Evolutionary conservation across 2,797 vertebrate genomes (phyloP), one percentile per base, ranked within the genome.

Genomic region (Erethizon dorsatum): DNA sequence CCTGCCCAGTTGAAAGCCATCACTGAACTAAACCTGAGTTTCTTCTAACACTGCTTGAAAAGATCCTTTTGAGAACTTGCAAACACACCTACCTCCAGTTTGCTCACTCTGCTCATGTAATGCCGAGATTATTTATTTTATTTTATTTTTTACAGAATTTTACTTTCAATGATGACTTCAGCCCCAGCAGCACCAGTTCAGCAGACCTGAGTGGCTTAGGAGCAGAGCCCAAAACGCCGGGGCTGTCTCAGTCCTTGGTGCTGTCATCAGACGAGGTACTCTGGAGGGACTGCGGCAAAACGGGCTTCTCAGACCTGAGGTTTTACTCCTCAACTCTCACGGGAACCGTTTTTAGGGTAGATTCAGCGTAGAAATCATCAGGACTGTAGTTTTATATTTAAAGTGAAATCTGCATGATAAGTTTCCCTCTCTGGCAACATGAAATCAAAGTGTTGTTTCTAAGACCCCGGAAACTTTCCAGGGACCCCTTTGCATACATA

Each of bases 131-230:
- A 17, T 96, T 98, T 97, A 90, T 98, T 97, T 88, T 71, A 11
- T 71, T 47, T 75, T 73, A 96, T 97, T 97, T 91, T 98, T 97
- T 89, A 54, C 98, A 99, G 99, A 99, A 98, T 92, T 99, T 99
- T 33, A 93, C 98, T 4, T 97, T 99, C 97, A 99, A 98, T 0
- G 99, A 99, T 61, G 99, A 99, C 97, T 99, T 99, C 98, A 99
- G 99, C 52, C 98, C 99, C 98, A 99, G 99, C 99, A 99, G 99
- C 97, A 99, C 99, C 91, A 99, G 99, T 97, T 99, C 99, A 0
- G 99, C 99, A 94, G 99, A 99, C 97, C 95, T 99, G 98, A 99
- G 99, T 0, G 99, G 99, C 47, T 97, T 99, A 90, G 98, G 99
- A 98, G 98, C 98, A 5, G 99, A 99, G 94, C 98, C 98, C 83